Evolutionary conservation across 2,113 vertebrate species (phyloP).

Genomic region (Burhinus bistriatus): DNA sequence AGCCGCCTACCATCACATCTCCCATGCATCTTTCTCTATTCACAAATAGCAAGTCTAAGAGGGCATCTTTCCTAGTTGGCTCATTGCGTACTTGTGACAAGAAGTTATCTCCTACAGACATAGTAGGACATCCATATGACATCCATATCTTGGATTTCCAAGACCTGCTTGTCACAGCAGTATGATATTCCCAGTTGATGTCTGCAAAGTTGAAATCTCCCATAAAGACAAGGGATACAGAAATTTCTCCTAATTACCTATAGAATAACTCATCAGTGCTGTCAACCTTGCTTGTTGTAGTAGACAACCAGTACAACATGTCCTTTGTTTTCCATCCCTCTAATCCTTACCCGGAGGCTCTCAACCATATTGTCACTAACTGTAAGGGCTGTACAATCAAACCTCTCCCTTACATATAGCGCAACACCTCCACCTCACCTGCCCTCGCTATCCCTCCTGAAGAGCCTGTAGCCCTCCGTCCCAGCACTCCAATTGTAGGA

Average conservation of each 20-base stretch:
- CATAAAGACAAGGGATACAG: neutral
- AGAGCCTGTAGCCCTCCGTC: neutral
- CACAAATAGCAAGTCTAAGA: neutral
- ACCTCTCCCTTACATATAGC: neutral
- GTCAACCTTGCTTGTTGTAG: neutral
- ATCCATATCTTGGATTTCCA: no score
- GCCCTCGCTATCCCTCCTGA: neutral
- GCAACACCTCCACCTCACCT: neutral
- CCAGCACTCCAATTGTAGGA: neutral
- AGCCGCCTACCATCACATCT: neutral
- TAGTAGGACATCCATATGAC: no score
- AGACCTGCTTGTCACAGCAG: neutral
- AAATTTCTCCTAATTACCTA: neutral
- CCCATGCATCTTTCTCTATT: neutral
- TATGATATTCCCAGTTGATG: neutral
- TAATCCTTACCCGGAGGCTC: neutral
- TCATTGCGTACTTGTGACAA: neutral
- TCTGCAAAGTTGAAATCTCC: neutral
- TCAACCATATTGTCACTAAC: neutral
- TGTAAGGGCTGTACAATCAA: neutral
- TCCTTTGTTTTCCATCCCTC: neutral
- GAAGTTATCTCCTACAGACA: neutral
- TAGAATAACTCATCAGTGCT: neutral
- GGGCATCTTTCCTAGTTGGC: neutral
- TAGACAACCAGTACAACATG: neutral